phyloP scores from a whole-genome alignment of 2,797 vertebrate species.

The Phyllotis vaccarum region DNA sequence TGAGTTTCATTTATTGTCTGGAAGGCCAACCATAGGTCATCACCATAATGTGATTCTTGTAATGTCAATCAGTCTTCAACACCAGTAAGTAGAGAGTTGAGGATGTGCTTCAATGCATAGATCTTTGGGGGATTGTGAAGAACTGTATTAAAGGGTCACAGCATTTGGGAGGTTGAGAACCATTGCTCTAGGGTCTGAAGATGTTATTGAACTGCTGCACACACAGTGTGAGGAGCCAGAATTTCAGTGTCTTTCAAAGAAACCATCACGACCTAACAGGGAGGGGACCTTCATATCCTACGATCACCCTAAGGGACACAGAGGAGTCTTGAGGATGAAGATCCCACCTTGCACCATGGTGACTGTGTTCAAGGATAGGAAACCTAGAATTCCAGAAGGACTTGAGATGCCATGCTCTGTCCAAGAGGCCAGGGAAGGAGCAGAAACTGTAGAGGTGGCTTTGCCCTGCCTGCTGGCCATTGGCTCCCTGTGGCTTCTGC shows the following conservation, averaged over 20 bases:
- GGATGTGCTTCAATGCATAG: not conserved
- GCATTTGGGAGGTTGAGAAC: not conserved
- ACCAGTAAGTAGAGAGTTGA: not conserved
- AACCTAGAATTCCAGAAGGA: not conserved
- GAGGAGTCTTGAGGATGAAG: not conserved
- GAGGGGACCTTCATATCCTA: not conserved
- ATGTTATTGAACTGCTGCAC: no score
- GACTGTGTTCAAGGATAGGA: not conserved
- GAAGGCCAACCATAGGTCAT: not conserved
- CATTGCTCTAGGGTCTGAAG: not conserved
- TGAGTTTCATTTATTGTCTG: not conserved
- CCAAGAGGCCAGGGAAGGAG: not conserved
- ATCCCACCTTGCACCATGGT: not conserved
- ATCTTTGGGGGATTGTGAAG: not conserved
- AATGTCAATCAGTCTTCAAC: not conserved
- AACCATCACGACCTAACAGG: not conserved
- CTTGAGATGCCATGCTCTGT: not conserved
- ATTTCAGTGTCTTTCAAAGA: not conserved
- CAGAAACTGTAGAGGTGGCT: no score
- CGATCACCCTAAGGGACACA: not conserved
- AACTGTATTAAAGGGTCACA: not conserved
- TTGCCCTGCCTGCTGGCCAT: not conserved
- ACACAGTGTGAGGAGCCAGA: not conserved
- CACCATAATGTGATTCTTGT: not conserved
- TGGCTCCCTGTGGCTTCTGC: not conserved